Evolutionary conservation across 2,113 vertebrate species (phyloP), one percentile per base, ranked within the genome.

Genomic region (Cariama cristata): DNA sequence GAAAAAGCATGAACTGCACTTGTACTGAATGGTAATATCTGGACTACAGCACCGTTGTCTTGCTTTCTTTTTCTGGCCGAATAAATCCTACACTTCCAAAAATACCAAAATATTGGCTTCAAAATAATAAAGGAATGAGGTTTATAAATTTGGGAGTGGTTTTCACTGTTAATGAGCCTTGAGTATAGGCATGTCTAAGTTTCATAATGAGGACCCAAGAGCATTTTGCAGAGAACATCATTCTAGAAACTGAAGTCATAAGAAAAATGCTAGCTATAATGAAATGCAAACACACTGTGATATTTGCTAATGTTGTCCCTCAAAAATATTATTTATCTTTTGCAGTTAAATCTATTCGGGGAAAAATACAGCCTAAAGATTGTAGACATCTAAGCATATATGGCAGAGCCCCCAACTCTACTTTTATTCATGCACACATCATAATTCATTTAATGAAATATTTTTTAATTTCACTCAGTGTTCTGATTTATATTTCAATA

Each of bases 401-500:
- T 14, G 13, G 24, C 62, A 86, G n/a, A 71, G 8, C 33, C 15
- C 3, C 55, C 86, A 79, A 84, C 60, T 52, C 45, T 66, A 66
- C 18, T 91, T 71, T 62, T 76, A 87, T 35, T 79, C 60, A 64
- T 40, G 53, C 7, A 75, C 8, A 35, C 4, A 49, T 32, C 14
- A 58, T 68, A 86, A 64, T 58, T 95, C 18, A 93, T 72, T 75
- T 86, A 92, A 86, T 52, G 21, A 84, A 93, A 66, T 69, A 76
- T 60, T 94, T 94, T 45, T 77, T 2, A 62, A 77, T 94, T 95
- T 94, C 38, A 63, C 22, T 77, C 74, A 40, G 42, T 32, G 33
- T 69, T 93, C 53, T 73, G 75, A 88, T 93, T 93, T 81, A 40
- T 94, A 79, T 87, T 94, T 94, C 80, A 86, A 26, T 72, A 85